Base-by-base conservation (phyloP, 2,888 invertebrate genomes). In the Ophion costatus region DNA sequence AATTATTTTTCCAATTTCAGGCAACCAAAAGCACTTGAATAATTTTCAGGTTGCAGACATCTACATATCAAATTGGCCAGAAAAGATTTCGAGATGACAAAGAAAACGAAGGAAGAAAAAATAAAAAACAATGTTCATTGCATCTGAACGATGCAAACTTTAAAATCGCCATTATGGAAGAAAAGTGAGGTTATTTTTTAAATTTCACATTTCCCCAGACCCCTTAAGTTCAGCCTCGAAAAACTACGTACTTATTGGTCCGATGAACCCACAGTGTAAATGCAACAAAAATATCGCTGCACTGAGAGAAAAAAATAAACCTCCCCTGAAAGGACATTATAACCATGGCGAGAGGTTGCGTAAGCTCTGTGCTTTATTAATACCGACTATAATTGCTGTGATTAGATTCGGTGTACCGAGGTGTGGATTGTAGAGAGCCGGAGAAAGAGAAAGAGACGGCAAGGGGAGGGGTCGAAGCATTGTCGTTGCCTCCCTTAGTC, bases 371-470 rank as follows among this genome's bases (percentile, higher is more conserved):
- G 14, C 51, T 51, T 51, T 45, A 45, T 45, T 63, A 61, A 74
- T 33, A 61, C 33, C 61, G 38, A 59, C 38, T 67, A 75, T 77
- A 82, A 82, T 82, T 82, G 70, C 63, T 71, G 57, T 77, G 82
- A 77, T 82, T 82, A 77, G 56, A 67, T 82, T 51, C 51, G 81
- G 71, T 77, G 57, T 71, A 71, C 76, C 70, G 33, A 71, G 24
- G 42, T 64, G 59, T 67, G 77, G 45, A 33, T 64, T 66, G 33
- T 63, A 70, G 61, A 73, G 42, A 67, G 69, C 14, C 63, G 56
- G 63, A 20, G 24, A 17, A 14, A 4, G 51, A 70, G 56, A 20
- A 56, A 38, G 38, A 38, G 38, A 33, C 42, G 61, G 42, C 45
- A 57, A 57, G 77, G 45, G 63, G 57, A 29, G 24, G 29, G 70